These are phyloP conservation scores for Perca flavescens DNA, from an alignment of 2,113 vertebrate species.

Conservation along the genomic window DNA sequence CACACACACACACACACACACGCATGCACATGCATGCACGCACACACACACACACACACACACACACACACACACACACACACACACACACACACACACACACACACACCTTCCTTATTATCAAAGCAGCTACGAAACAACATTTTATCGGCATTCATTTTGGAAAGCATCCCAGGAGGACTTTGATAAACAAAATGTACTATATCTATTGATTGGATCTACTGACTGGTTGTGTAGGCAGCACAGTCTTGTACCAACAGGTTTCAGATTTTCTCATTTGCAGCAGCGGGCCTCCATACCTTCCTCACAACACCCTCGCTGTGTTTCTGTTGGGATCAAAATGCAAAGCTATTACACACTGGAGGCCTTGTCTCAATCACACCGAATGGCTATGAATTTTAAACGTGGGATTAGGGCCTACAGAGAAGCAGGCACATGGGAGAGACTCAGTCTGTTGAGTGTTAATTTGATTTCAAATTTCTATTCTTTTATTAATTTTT, in stretches of 20 bases:
- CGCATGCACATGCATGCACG: too few relatives aligned
- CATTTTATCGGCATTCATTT: conserved; percentile 46
- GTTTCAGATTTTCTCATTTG: conserved; percentile 66
- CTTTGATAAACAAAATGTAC: conserved; percentile 51
- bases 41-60: background rate
- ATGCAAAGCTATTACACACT: conserved; percentile 82
- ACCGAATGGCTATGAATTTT: conserved; percentile 83
- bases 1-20: background rate
- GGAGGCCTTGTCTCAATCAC: conserved; percentile 82
- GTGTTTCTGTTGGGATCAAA: conserved; percentile 77
- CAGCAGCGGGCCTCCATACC: conserved; percentile 40
- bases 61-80: conserved; percentile 1
- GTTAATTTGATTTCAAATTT: conserved; percentile 76
- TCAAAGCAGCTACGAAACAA: conserved; percentile 28
- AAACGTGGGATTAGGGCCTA: conserved; percentile 80
- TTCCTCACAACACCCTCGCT: conserved; percentile 67
- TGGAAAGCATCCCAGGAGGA: conserved; percentile 1
- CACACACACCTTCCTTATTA: conserved; percentile 2
- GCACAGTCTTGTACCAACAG: conserved; percentile 51
- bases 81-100: conserved; percentile 18
- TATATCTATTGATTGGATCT: conserved; percentile 56
- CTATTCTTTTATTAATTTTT: conserved; percentile 2
- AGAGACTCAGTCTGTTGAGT: conserved; percentile 70
- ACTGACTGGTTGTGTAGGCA: conserved; percentile 46
- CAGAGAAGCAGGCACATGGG: conserved; percentile 72